These are phyloP conservation scores for Tympanoctomys barrerae DNA, from an alignment of 2,797 vertebrate species.

Conservation along the genomic window DNA sequence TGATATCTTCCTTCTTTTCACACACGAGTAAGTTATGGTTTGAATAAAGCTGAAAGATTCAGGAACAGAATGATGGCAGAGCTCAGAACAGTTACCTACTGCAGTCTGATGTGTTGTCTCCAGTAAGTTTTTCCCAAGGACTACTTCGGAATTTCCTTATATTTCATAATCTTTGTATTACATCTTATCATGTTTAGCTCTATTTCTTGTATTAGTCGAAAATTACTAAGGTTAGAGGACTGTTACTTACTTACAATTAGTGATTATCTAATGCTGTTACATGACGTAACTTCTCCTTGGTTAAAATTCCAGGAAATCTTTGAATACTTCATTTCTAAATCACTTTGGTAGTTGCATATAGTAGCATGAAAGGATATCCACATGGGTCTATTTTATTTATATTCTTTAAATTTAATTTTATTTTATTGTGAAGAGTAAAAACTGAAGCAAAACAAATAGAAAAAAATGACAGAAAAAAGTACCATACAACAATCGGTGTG, in stretches of 20 bases:
- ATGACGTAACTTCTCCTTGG: background rate
- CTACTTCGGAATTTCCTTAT: background rate
- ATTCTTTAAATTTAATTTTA: too few relatives aligned
- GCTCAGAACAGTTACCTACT: constrained; percentile 1
- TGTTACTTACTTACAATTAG: background rate
- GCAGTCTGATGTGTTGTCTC: background rate
- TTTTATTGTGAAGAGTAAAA: too few relatives aligned
- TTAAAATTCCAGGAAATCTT: background rate
- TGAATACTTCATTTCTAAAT: constrained; percentile 34
- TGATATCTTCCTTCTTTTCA: constrained; percentile 33
- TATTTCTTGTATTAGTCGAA: background rate
- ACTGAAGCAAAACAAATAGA: too few relatives aligned
- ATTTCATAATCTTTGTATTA: background rate
- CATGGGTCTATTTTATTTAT: background rate
- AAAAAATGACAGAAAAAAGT: too few relatives aligned
- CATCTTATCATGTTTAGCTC: background rate
- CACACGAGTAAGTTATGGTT: constrained; percentile 1
- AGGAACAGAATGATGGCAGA: background rate
- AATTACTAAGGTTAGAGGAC: background rate
- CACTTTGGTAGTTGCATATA: background rate
- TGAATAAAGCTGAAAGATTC: background rate
- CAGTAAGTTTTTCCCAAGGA: background rate
- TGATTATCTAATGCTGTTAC: background rate
- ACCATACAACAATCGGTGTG: too few relatives aligned
- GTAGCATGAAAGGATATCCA: background rate